Conservation (phyloP, 2,888 invertebrate species). For the Nematopogon swammerdamellus region DNA sequence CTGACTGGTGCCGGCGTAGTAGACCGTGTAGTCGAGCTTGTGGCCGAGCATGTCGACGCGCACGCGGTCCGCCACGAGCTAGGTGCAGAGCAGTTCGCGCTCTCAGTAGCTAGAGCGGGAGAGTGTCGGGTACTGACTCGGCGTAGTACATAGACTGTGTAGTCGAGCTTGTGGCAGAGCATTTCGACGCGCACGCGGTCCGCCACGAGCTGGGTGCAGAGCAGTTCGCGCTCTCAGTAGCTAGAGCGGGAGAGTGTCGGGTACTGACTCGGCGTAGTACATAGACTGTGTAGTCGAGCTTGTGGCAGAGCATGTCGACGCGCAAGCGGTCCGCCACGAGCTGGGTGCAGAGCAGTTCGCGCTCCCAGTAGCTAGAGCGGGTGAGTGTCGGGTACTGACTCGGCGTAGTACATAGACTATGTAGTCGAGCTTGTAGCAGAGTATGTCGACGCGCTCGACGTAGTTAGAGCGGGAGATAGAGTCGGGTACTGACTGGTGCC, state of each 20-base stretch:
- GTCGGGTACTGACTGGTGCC: no score
- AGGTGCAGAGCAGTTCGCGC: no score
- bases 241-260: no score
- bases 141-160: no score
- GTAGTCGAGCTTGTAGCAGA: constrained; percentile 89
- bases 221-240: constrained; percentile 90
- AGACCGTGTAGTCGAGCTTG: constrained; percentile 81
- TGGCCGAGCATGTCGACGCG: constrained; percentile 75
- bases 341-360: constrained; percentile 77
- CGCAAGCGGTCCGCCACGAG: constrained; percentile 87
- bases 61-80: constrained; percentile 86
- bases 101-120: no score
- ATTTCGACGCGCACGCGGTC: no score
- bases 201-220: constrained; percentile 85
- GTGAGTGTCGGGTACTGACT: constrained; percentile 58
- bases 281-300: constrained; percentile 83
- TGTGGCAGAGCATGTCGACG: constrained; percentile 6
- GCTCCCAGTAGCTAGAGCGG: neutral
- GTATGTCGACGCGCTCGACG: no score
- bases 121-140: no score
- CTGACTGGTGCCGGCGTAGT: constrained; percentile 90
- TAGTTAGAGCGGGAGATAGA: no score
- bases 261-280: no score
- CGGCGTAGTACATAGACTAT: constrained; percentile 91
- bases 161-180: no score